phyloP scores from a whole-genome alignment of 1,140 invertebrate species.

The Sycophila sp. region DNA sequence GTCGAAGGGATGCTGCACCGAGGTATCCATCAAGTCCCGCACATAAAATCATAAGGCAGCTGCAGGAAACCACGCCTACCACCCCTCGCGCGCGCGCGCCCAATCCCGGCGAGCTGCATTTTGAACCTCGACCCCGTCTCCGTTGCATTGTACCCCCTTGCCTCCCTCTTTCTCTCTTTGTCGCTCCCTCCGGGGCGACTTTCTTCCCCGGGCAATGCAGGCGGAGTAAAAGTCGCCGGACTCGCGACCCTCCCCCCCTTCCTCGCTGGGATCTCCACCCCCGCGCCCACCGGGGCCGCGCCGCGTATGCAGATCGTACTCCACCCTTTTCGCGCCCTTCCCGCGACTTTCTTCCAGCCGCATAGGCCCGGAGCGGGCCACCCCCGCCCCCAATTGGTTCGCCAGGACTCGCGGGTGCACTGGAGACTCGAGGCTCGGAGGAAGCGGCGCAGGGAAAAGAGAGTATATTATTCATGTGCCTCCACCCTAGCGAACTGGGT shows the following conservation, averaged over 20 bases:
- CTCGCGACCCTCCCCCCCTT: conserved; percentile 6
- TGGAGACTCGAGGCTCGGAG: neutral
- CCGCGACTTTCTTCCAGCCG: neutral
- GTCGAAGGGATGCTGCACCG: conserved; percentile 22
- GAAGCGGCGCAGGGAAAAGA: no score
- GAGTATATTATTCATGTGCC: conserved; percentile 11
- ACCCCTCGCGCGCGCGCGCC: conserved; percentile 52
- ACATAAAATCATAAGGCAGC: conserved; percentile 62
- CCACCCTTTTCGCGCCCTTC: conserved; percentile 10
- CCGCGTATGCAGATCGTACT: neutral
- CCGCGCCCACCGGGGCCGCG: neutral
- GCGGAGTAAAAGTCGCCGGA: conserved; percentile 51
- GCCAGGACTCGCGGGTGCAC: neutral
- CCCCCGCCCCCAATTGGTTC: neutral
- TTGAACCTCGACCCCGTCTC: conserved; percentile 56
- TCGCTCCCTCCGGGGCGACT: neutral
- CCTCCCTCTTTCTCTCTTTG: conserved; percentile 40
- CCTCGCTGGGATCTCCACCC: conserved; percentile 9
- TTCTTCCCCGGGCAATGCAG: conserved; percentile 40
- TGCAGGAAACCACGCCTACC: conserved; percentile 58
- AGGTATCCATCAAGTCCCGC: conserved; percentile 48
- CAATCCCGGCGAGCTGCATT: conserved; percentile 62
- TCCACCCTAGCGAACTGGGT: neutral
- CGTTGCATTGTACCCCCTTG: conserved; percentile 58
- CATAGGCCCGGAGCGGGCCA: neutral